A percentile compares a stretch with the other conserved stretches of the same genome.
Evolutionary conservation across 2,888 invertebrate species (phyloP).

Genomic region (Odontothrips loti): DNA sequence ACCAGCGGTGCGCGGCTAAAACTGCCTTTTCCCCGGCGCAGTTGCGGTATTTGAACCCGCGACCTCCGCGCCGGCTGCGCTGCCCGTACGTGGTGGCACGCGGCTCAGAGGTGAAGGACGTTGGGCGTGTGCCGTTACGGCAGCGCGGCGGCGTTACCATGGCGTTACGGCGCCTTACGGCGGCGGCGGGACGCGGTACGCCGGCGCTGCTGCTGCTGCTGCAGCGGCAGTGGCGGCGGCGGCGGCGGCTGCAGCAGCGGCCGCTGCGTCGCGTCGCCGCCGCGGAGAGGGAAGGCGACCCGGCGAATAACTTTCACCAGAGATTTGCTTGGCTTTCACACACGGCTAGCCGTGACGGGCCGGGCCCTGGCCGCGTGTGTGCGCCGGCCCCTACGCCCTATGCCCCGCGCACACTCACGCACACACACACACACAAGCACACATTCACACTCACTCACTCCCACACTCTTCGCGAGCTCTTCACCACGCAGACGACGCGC

Average conservation of each 20-base stretch:
- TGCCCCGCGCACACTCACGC: no score
- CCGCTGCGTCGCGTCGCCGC: no score
- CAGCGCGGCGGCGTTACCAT: not conserved
- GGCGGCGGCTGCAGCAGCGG: not conserved
- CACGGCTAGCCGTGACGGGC: not conserved
- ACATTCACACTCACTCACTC: no score
- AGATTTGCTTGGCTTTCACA: slow-evolving; percentile 24
- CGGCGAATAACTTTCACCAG: slow-evolving; percentile 18
- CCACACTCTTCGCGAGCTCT: not conserved
- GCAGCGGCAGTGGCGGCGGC: not conserved
- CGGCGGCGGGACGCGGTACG: not conserved
- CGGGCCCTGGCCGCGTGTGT: not conserved
- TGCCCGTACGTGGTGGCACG: not conserved
- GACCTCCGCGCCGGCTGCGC: not conserved
- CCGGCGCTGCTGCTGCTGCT: not conserved
- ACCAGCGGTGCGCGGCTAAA: no score
- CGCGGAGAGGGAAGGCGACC: not conserved
- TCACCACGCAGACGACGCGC: not conserved
- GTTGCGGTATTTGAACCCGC: slow-evolving; percentile 14
- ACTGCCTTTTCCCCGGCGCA: not conserved
- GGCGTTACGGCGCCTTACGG: not conserved
- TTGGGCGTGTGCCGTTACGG: not conserved
- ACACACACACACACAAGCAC: no score
- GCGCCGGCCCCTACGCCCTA: no score
- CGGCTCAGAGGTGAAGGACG: not conserved